Percentiles rank a stretch among this genome's conserved stretches.
Evolutionary conservation across 1,140 invertebrate genomes (phyloP).

Genomic region (Trissolcus basalis): DNA sequence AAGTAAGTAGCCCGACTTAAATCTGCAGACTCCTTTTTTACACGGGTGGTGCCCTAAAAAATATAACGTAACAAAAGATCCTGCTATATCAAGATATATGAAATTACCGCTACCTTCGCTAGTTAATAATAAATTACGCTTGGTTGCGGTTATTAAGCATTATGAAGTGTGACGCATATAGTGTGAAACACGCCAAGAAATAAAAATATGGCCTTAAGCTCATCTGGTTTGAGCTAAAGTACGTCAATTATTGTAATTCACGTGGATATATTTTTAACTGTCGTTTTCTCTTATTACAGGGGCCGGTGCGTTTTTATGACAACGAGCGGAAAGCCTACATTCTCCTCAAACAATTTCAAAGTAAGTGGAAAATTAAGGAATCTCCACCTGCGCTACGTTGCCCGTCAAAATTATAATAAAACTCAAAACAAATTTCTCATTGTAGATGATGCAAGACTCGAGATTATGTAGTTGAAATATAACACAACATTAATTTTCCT

Average conservation of each 20-base stretch:
- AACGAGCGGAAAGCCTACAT: constrained; percentile 97
- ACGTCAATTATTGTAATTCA: constrained; percentile 48
- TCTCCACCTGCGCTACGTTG: neutral
- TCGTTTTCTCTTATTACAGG: constrained; percentile 79
- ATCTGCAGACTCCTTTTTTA: constrained; percentile 24
- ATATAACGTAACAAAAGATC: constrained; percentile 34
- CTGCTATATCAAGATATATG: constrained; percentile 40
- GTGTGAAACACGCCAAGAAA: constrained; percentile 9
- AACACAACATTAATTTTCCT: no score
- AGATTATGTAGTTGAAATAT: no score
- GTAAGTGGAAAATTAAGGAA: constrained; percentile 72
- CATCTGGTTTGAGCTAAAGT: constrained; percentile 36
- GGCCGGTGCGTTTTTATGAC: constrained; percentile 94
- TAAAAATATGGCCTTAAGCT: constrained; percentile 36
- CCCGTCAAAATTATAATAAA: neutral
- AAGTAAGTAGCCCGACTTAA: neutral
- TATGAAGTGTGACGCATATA: constrained; percentile 44
- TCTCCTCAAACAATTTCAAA: constrained; percentile 94
- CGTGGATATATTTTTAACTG: constrained; percentile 20
- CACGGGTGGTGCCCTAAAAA: constrained; percentile 1
- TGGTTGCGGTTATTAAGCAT: constrained; percentile 25
- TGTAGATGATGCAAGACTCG: no score
- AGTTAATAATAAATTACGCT: constrained; percentile 55
- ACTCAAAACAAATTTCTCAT: neutral
- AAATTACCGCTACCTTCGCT: constrained; percentile 40